phyloP scores from a whole-genome alignment of 2,888 invertebrate genomes.

The Lydus trimaculatus region DNA sequence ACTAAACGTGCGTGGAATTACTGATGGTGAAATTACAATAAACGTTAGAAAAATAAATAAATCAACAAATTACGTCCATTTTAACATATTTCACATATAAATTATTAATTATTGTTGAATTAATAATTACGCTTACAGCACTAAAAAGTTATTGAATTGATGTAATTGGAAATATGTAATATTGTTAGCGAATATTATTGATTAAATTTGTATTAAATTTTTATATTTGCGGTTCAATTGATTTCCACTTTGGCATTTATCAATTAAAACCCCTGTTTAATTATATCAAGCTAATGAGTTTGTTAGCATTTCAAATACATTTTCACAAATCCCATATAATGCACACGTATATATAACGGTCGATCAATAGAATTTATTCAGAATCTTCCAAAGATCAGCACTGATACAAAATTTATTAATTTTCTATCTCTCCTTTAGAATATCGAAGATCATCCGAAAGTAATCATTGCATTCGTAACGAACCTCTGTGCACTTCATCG shows the following conservation, averaged over 20 bases:
- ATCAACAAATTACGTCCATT: neutral
- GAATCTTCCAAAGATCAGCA: neutral
- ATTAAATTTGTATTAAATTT: neutral
- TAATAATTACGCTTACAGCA: neutral
- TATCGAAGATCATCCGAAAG: neutral
- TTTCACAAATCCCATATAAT: neutral
- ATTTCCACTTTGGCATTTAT: neutral
- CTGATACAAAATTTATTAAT: no score
- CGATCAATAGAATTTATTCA: conserved; percentile 29
- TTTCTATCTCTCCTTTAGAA: neutral
- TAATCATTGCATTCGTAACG: conserved; percentile 20
- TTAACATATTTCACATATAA: neutral
- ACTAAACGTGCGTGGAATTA: no score
- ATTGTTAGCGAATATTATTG: neutral
- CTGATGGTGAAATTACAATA: neutral
- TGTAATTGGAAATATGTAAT: neutral
- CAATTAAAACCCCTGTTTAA: neutral
- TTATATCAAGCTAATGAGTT: neutral
- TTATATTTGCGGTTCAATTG: neutral
- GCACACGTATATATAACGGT: neutral
- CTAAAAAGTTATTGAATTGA: neutral
- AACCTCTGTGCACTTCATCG: conserved; percentile 28
- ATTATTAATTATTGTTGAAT: neutral
- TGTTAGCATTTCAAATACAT: neutral
- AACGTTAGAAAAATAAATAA: neutral